These are phyloP conservation scores for Folsomia manolachei DNA, from an alignment of 2,888 invertebrate genomes.

Conservation along the genomic window DNA sequence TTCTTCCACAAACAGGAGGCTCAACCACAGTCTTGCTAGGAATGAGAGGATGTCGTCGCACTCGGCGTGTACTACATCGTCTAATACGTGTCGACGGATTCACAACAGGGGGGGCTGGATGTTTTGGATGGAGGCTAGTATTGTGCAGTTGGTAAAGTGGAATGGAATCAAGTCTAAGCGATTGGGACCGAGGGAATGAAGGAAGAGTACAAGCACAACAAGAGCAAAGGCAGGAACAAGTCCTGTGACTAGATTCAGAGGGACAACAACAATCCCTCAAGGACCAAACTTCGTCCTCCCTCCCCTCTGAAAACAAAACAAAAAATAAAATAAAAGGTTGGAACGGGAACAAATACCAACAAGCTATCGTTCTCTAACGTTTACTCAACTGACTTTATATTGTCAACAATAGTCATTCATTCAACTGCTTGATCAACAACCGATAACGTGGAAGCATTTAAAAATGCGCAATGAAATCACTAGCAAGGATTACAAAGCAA, in stretches of 20 bases:
- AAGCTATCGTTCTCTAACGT: too few species aligned
- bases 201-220: conserved; percentile 30
- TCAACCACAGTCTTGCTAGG: conserved; percentile 46
- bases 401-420: too few species aligned
- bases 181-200: conserved; percentile 46
- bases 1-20: conserved; percentile 38
- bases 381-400: too few species aligned
- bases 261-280: conserved; percentile 12
- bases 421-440: too few species aligned
- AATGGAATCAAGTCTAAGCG: conserved; percentile 45
- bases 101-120: not conserved
- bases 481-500: too few species aligned
- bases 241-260: conserved; percentile 15
- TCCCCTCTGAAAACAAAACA: conserved; percentile 40
- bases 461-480: not conserved
- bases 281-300: conserved; percentile 33
- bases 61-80: not conserved
- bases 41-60: conserved; percentile 44
- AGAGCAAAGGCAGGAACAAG: not conserved
- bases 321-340: conserved; percentile 31
- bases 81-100: not conserved
- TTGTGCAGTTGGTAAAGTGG: conserved; percentile 22
- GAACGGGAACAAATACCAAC: not conserved
- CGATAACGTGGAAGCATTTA: not conserved
- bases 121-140: not conserved